Base-by-base conservation (phyloP, 1,140 invertebrate species). In the Luehdorfia chinensis region DNA sequence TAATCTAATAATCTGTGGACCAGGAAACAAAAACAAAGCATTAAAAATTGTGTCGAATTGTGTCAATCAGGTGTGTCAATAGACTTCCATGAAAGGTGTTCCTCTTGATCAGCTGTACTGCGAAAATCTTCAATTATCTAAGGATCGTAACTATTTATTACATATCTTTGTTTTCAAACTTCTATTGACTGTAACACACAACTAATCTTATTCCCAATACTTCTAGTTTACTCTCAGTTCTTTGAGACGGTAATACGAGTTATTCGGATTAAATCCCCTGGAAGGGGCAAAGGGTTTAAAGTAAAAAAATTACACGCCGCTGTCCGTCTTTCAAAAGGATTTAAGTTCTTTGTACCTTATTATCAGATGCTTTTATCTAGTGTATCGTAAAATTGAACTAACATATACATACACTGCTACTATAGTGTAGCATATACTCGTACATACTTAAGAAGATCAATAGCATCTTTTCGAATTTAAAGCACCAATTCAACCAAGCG, bases 161-260 rank as follows among this genome's bases (percentile, higher is more conserved):
- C n/a, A 28, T 28, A 14, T 43, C 12, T 27, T 30, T 43, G 4
- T 14, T 30, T 28, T 8, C 5, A 21, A 2, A 12, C 19, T 30
- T 30, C 19, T 13, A 12, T 5, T 14, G 12, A 8, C 4, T 15
- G 2, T 36, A 21, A 36, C n/a, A 36, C 16, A 9, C 6, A n/a
- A 21, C 4, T 21, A 18, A 23, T 19, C 15, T 11, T 21, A 18
- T 43, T 43, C 6, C 6, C 11, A 14, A 27, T 30, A 30, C 13
- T 43, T 43, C 51, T 58, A 62, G 62, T 50, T 63, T 55, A 48
- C 44, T 37, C 44, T 56, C 45, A 27, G 45, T 60, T 58, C 59
- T 64, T 66, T 61, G 58, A 65, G 39, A 46, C 63, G 60, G 57
- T 66, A 73, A 74, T 69, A 50, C 59, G 63, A 69, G 66, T 71